A percentile compares a stretch with the other conserved stretches of the same genome.
Evolutionary conservation across 1,140 invertebrate species (phyloP).

Genomic region (Drosophila orena): DNA sequence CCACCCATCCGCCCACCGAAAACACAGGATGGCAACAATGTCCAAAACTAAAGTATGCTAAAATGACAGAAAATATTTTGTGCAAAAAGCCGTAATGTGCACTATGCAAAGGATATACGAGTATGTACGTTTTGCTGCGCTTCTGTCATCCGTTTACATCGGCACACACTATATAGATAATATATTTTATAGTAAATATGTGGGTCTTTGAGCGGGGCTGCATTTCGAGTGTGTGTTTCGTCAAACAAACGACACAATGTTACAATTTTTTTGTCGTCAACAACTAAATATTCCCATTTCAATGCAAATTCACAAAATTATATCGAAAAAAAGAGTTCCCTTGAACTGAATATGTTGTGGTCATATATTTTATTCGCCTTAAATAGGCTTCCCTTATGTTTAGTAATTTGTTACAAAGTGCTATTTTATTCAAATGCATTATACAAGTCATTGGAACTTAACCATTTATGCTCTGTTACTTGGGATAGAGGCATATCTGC

Average conservation of each 20-base stretch:
- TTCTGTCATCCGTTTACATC: constrained; percentile 34
- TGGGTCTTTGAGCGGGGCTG: constrained; percentile 11
- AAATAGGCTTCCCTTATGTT: too few species aligned
- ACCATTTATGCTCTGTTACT: too few species aligned
- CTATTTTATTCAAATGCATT: too few species aligned
- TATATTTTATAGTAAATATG: constrained; percentile 3
- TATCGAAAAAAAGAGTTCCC: background rate
- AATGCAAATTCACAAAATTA: background rate
- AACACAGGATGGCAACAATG: constrained; percentile 46
- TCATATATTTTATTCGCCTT: too few species aligned
- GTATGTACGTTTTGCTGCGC: constrained; percentile 24
- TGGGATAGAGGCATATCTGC: too few species aligned
- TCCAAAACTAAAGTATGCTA: constrained; percentile 57
- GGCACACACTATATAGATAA: background rate
- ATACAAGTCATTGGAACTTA: too few species aligned
- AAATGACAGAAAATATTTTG: constrained; percentile 69
- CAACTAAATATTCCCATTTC: constrained; percentile 1
- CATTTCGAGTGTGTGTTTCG: constrained; percentile 31
- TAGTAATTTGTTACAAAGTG: too few species aligned
- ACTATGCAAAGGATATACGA: constrained; percentile 42
- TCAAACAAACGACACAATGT: constrained; percentile 24
- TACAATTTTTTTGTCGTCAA: constrained; percentile 43
- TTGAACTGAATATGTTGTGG: too few species aligned
- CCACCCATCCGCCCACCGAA: constrained; percentile 10
- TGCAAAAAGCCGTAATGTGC: constrained; percentile 66